Base-by-base conservation (phyloP, 30 jellyfish, hydroid and myxozoan genomes). In the Aurelia aurita complex sp. Pacific region DNA sequence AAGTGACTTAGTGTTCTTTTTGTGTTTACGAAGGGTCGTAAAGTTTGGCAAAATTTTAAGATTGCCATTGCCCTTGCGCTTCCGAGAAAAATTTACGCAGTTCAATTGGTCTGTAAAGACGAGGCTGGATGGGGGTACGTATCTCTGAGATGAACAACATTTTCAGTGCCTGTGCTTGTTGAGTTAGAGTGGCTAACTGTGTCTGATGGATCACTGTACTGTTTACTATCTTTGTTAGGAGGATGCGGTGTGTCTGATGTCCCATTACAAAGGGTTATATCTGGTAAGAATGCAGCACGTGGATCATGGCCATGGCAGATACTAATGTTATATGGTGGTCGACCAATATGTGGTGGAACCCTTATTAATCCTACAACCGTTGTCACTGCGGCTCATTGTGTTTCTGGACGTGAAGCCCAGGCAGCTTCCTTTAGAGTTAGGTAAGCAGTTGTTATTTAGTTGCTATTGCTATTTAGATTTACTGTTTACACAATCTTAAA, bases 251-350 rank as follows among this genome's bases (percentile, higher is more conserved):
- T 72, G 69, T 85, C 97, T 10, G 46, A 62, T 63, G 66, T 82
- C 10, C 73, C 87, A n/a, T 34, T n/a, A 1, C 52, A 74, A 12
- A 88, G 97, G 2, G 96, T 90, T 23, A 85, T 90, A 18, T 80
- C 80, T 40, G 97, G 97, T 13, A 86, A 60, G 13, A 75, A 85
- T 66, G 97, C 93, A 29, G 67, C 32, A 17, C 80, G 82, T 18
- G 97, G 97, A 15, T 85, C 96, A 17, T 90, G 97, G 97, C 97
- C 97, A 2, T 90, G 97, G 97, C 97, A 90, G 68, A 78, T 90
- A 16, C 59, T 90, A 43, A 77, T 90, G 67, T 59, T 81, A 5
- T 59, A 50, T 61, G 35, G 42, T 16, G 88, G 81, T 40, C 52
- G 33, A 23, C 96, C 97, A 38, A 83, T 69, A 50, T 90, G 97